Base-by-base conservation (phyloP, 1,140 invertebrate species). In the Armadillidium nasatum region DNA sequence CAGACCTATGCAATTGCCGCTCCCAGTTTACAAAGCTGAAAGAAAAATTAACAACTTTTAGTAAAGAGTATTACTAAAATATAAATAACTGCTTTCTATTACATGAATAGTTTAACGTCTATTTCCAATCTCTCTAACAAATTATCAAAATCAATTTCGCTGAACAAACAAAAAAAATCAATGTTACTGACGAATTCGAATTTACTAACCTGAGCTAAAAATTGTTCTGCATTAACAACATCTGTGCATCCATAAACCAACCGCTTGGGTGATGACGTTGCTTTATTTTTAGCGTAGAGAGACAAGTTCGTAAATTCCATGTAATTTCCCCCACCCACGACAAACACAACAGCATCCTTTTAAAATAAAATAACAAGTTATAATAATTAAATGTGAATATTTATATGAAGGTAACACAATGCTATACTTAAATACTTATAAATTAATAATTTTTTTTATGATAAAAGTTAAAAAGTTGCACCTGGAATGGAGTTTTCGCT, bases 281-380 rank as follows among this genome's bases (percentile, higher is more conserved):
- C 82, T 88, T 90, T 82, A 88, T 87, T 83, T 87, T 94, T 97
- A 15, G 92, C 92, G 85, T 97, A 98, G 84, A 99, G 96, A 45
- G 94, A 89, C 50, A 99, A 88, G 88, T 99, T 99, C 85, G 99
- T 96, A 85, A 99, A 99, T 86, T 99, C 97, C 82, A 98, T 98
- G 84, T 99, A 99, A 87, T 98, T 99, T 44, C 97, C 97, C 76
- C 97, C 97, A 72, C 97, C 97, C 44, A 99, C 93, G 72, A 99
- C 88, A 85, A 99, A 99, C 10, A 99, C 96, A 81, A 98, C 91
- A 13, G 95, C 94, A 83, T 96, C 94, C 84, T 93, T 33, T 33
- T 33, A 3, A 33, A 33, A 33, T 33, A 33, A 33, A 33, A 33
- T 3, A 33, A n/a, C n/a, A n/a, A n/a, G n/a, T n/a, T 33, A 33